Base-by-base conservation (phyloP, 2,113 vertebrate genomes). In the Scomber colias region DNA sequence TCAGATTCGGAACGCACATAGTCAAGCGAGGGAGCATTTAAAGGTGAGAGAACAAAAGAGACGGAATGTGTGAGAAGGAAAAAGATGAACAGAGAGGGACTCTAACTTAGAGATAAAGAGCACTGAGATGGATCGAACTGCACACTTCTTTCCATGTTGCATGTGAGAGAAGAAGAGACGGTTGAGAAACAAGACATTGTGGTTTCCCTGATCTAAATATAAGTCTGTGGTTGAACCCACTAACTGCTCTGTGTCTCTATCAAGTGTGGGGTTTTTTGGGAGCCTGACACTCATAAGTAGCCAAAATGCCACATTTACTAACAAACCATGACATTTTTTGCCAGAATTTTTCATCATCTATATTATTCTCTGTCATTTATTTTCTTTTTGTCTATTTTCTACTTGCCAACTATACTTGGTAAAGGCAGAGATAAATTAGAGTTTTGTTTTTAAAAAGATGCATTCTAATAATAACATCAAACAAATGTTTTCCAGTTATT, bases 131-230 rank as follows among this genome's bases (percentile, higher is more conserved):
- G 75, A 76, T 79, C 27, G 27, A 88, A 64, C 19, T 59, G 65
- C 75, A 62, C 71, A 44, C 54, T 72, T 89, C 30, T 90, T 91
- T 88, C 86, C 88, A 87, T 70, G 72, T 15, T 83, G 89, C 75
- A 74, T 84, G 77, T 71, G 81, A 88, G 70, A 40, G 64, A 79
- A 83, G 62, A 87, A 77, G 85, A 77, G 87, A 92, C 89, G 55
- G 92, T 93, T 93, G 90, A 91, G 85, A 90, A 89, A 85, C 82
- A 84, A 87, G 85, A 87, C 84, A 54, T 79, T 90, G 90, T 77
- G 91, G 92, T 92, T 93, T 93, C 75, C 86, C 71, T 82, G 87
- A 89, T 92, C 91, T 92, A 93, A 93, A 92, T 93, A 83, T 93
- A 92, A 86, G 63, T 71, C 54, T 87, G 87, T 76, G 91, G 88